phyloP scores from a whole-genome alignment of 1,140 invertebrate genomes.

The Zaprionus kolodkinae region DNA sequence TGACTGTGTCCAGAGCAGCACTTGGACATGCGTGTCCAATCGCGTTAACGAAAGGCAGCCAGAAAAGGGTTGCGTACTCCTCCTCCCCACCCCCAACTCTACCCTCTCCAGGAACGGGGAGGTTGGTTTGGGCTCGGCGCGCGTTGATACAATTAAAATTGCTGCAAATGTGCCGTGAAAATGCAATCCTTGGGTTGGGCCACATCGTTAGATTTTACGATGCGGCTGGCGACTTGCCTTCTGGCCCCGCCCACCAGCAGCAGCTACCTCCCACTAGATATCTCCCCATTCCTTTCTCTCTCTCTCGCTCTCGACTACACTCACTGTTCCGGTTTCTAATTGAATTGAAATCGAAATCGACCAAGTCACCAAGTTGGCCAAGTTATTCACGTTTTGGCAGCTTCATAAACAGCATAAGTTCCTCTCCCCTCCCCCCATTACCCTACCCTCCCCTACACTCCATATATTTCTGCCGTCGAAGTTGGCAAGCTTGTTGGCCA shows the following conservation, averaged over 20 bases:
- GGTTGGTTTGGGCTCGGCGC: conserved; percentile 24
- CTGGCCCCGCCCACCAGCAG: not conserved
- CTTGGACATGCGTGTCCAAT: conserved; percentile 79
- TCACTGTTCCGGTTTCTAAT: conserved; percentile 40
- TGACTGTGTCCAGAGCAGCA: not conserved
- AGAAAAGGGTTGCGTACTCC: conserved; percentile 56
- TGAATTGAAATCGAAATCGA: conserved; percentile 48
- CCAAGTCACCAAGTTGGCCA: conserved; percentile 27
- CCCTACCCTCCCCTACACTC: not conserved
- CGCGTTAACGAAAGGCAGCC: conserved; percentile 56
- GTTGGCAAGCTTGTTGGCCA: conserved; percentile 5
- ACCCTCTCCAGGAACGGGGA: not conserved
- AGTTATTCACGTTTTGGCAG: conserved; percentile 40
- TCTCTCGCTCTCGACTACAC: conserved; percentile 1
- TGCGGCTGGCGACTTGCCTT: conserved; percentile 51
- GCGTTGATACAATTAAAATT: conserved; percentile 78
- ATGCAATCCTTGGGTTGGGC: conserved; percentile 74
- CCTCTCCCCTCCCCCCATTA: not conserved
- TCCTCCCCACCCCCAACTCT: not conserved
- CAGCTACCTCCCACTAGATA: not conserved
- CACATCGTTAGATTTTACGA: conserved; percentile 75
- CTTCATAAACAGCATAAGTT: conserved; percentile 41
- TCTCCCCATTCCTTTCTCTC: not conserved
- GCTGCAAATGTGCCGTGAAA: conserved; percentile 75
- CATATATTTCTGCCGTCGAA: not conserved